Evolutionary conservation across 2,888 invertebrate genomes (phyloP).

Genomic region (Pseudococcus viburni): DNA sequence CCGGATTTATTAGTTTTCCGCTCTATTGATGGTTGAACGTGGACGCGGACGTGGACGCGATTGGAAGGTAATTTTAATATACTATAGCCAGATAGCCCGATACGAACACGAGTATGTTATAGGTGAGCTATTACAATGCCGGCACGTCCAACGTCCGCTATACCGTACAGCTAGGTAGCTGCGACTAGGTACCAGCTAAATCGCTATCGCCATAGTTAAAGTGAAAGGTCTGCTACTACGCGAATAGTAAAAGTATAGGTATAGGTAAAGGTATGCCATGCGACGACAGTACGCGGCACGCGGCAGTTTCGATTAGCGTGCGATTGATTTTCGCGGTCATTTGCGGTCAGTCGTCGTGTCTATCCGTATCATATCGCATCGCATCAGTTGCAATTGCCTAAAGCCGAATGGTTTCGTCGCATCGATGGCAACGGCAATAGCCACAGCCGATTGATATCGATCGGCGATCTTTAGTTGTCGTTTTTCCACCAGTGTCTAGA

Average conservation of each 20-base stretch:
- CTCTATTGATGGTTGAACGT: slow-evolving; percentile 49
- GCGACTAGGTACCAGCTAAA: not conserved
- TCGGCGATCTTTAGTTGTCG: too few species aligned
- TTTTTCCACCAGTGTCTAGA: too few species aligned
- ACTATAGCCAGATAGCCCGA: not conserved
- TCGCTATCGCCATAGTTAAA: not conserved
- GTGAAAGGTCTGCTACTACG: slow-evolving; percentile 11
- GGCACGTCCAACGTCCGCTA: not conserved
- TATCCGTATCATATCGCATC: not conserved
- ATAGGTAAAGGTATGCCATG: not conserved
- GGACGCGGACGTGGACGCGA: not conserved
- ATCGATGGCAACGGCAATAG: slow-evolving; percentile 24
- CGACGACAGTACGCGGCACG: not conserved
- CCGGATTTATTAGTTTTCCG: slow-evolving; percentile 64
- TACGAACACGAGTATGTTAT: not conserved
- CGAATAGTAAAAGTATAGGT: slow-evolving; percentile 60
- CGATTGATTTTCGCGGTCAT: slow-evolving; percentile 60
- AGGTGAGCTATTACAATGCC: not conserved
- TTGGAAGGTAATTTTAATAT: not conserved
- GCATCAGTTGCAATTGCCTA: not conserved
- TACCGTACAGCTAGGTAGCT: not conserved
- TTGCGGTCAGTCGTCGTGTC: not conserved
- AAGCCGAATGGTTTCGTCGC: not conserved
- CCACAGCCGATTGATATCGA: not conserved
- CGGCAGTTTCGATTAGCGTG: slow-evolving; percentile 37